Conservation (phyloP, 2,888 invertebrate species). For the Synergus laeviventris region DNA sequence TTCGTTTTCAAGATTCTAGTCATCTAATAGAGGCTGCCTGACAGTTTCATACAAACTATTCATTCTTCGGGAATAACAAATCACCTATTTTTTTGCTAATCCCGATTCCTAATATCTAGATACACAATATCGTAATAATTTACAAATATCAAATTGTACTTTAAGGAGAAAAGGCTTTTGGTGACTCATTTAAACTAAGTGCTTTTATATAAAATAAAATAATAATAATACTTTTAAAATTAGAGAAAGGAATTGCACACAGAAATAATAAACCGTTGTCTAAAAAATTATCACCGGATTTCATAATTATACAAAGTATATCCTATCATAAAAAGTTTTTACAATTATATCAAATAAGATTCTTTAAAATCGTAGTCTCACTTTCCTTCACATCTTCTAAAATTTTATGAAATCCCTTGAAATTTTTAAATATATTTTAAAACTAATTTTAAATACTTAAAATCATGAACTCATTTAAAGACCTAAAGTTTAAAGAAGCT, state of each 20-base stretch:
- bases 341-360: no score
- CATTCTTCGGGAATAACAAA: constrained; percentile 11
- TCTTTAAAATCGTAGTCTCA: no score
- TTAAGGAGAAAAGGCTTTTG: constrained; percentile 4
- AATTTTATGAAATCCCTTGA: no score
- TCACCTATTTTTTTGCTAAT: neutral
- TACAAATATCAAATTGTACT: constrained; percentile 3
- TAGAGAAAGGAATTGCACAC: no score
- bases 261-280: neutral
- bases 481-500: no score
- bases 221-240: neutral
- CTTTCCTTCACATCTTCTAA: no score
- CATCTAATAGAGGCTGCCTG: constrained; percentile 12
- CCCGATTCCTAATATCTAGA: constrained; percentile 15
- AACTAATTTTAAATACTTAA: no score
- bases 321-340: no score
- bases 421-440: no score
- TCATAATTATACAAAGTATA: neutral
- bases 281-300: neutral
- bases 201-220: no score
- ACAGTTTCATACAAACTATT: constrained; percentile 26
- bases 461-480: no score
- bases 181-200: neutral
- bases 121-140: constrained; percentile 30
- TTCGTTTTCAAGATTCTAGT: neutral